Evolutionary conservation across 37 sponge, comb jelly and placozoan species (phyloP).

Genomic region (Geodia barretti): DNA sequence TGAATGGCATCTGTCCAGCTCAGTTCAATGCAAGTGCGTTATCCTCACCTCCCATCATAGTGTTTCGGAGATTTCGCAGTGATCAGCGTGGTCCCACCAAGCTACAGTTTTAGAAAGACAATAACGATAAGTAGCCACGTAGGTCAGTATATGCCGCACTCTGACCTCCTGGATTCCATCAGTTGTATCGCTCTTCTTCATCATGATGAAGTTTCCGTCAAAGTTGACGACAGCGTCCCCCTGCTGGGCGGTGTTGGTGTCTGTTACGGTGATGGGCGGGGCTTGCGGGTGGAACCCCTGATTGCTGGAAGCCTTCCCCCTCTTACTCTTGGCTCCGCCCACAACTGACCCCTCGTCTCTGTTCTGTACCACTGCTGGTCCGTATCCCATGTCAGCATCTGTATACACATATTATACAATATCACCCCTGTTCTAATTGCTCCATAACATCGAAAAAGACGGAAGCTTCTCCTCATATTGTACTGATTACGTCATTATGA

Average conservation of each 20-base stretch:
- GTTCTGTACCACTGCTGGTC: constrained; percentile 18
- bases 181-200: constrained; percentile 22
- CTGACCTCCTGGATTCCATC: constrained; percentile 5
- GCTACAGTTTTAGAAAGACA: no score
- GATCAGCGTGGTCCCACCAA: constrained; percentile 42
- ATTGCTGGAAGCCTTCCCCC: background rate
- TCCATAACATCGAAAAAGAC: no score
- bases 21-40: no score
- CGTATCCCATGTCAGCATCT: constrained; percentile 64
- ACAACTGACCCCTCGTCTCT: background rate
- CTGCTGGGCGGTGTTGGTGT: background rate
- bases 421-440: no score
- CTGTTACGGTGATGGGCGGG: constrained; percentile 41
- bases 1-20: background rate
- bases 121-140: background rate
- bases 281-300: constrained; percentile 50
- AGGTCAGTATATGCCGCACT: background rate
- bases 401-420: background rate
- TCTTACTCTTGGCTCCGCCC: background rate
- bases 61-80: constrained; percentile 17
- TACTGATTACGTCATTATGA: no score
- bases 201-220: constrained; percentile 69
- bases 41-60: constrained; percentile 58
- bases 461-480: no score
- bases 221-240: constrained; percentile 14